Evolutionary conservation across 1,140 invertebrate species (phyloP), one percentile per base, ranked within the genome.

Genomic region (Chymomyza costata): DNA sequence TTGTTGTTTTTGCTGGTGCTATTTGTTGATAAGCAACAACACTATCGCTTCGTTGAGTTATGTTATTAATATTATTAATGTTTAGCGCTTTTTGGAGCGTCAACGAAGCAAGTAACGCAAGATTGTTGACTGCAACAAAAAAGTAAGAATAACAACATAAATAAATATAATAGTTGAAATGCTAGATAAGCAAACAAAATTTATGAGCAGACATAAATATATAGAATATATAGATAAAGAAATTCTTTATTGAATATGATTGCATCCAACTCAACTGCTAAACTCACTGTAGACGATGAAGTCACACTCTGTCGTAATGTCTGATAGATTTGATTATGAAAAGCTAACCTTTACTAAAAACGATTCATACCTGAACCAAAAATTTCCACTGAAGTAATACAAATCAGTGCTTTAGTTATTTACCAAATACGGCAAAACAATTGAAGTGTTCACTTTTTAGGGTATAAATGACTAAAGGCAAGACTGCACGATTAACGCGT

Each of bases 61-160:
- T 58, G 17, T 51, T 81, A 39, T 71, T 69, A 39, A 58, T 82
- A 25, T 62, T 83, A 44, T 82, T 83, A 19, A 83, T 71, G 51
- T 83, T 83, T 40, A 83, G 70, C 60, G 65, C 64, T 64, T 69
- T 83, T 45, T 76, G 78, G 52, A 84, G 45, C 40, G 68, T 63
- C 63, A 78, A 30, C 43, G 82, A 78, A 38, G 74, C 71, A 28
- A 84, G 64, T 17, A 80, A 43, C 35, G 70, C 62, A 45, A 82
- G 56, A 46, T 71, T 61, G 48, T 83, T 69, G 45, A 69, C 74
- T 76, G 55, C 25, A 54, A 56, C 37, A 31, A 56, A 34, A 57
- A 46, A 54, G 39, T n/a, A 18, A 35, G 48, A 16, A 48, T 16
- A 49, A 19, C 28, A 41, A 18, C 6, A 60, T 17, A 34, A 10